A percentile compares a stretch with the other conserved stretches of the same genome.
phyloP scores from a whole-genome alignment of 2,888 invertebrate species.

The Agonopterix arenella region DNA sequence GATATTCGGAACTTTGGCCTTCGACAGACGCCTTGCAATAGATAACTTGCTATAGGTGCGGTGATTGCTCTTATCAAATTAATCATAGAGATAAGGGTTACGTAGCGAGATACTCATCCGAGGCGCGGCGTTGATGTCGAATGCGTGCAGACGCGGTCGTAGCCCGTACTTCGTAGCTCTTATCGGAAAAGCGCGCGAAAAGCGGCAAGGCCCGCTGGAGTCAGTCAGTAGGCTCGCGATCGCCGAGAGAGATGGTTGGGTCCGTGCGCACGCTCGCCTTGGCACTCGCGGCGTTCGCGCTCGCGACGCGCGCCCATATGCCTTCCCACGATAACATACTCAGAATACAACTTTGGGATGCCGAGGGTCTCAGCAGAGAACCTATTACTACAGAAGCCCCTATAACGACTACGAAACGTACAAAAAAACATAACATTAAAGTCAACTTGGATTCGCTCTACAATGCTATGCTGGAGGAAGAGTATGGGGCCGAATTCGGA shows the following conservation, averaged over 20 bases:
- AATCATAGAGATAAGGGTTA: conserved; percentile 50
- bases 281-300: conserved; percentile 50
- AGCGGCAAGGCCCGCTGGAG: conserved; percentile 26
- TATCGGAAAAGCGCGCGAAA: conserved; percentile 76
- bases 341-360: conserved; percentile 69
- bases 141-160: conserved; percentile 26
- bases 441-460: conserved; percentile 59
- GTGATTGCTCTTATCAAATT: conserved; percentile 40
- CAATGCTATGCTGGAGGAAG: conserved; percentile 65
- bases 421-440: conserved; percentile 41
- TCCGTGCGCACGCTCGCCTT: conserved; percentile 46
- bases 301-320: conserved; percentile 58
- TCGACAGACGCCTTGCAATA: conserved; percentile 1
- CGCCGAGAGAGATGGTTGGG: conserved; percentile 61
- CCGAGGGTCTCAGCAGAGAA: conserved; percentile 60
- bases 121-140: conserved; percentile 46
- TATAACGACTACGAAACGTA: conserved; percentile 21
- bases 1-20: conserved; percentile 6
- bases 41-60: conserved; percentile 9
- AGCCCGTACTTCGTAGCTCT: conserved; percentile 35
- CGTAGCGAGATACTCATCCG: conserved; percentile 9
- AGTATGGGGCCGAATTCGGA: conserved; percentile 46
- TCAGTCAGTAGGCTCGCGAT: conserved; percentile 64
- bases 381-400: conserved; percentile 37
- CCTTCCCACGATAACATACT: conserved; percentile 68